Base-by-base conservation (phyloP, 2,888 invertebrate species). In the Drosophila rellima region DNA sequence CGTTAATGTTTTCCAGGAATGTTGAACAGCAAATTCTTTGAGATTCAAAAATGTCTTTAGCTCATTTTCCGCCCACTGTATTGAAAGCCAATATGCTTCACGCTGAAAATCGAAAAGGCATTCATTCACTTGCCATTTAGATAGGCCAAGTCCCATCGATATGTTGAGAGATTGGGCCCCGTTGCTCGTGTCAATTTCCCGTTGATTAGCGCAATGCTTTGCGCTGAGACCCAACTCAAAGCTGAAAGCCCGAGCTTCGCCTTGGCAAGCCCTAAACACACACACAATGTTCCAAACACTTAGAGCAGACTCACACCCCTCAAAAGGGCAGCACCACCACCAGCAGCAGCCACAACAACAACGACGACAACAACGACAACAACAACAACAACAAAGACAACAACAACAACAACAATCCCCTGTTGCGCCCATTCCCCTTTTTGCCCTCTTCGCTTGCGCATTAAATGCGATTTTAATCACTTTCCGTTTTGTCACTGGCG, bases 391-490 rank as follows among this genome's bases (percentile, higher is more conserved):
- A 23, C n/a, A n/a, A n/a, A n/a, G n/a, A n/a, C n/a, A 60, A 35
- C 55, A 65, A 37, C 54, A 54, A 20, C 63, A 33, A 39, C 56
- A 71, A 50, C 66, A 70, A 23, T 62, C 48, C 31, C 59, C 60
- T 56, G 56, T 45, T 45, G 45, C 54, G 31, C 54, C 31, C 20
- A 10, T 50, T 39, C 20, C 23, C 37, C 42, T 11, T 17, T 20
- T 10, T 26, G 23, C 15, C 44, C 68, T 62, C 70, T 64, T 77
- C 64, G 77, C 66, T 80, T 44, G 82, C 80, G 87, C 88, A 80
- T 87, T 80, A 88, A 87, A 90, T 87, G 85, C 68, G 89, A 89
- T 90, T 89, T 89, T 89, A 89, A 90, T 89, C 88, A 85, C 83
- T 85, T 89, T 85, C 88, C 90, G 83, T 74, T 82, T 82, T 80